A percentile compares a stretch with the other conserved stretches of the same genome.
These are phyloP conservation scores for Pachyramphus minor DNA, from an alignment of 2,113 vertebrate species.

Conservation along the genomic window DNA sequence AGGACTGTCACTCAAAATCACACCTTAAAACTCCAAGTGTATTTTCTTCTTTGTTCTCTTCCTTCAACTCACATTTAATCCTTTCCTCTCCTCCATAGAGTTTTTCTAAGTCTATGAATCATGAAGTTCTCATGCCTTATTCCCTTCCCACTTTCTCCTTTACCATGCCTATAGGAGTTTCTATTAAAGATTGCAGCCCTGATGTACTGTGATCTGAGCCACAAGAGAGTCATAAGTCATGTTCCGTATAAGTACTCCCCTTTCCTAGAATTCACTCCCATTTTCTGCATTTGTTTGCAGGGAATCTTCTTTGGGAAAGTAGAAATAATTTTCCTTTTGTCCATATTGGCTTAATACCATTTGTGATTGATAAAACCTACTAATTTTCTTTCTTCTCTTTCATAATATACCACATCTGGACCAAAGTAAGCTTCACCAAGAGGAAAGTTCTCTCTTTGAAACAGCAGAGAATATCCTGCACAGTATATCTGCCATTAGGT, in stretches of 20 bases:
- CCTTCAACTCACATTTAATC: neutral
- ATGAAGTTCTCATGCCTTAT: neutral
- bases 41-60: neutral
- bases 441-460: neutral
- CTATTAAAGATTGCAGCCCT: neutral
- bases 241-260: neutral
- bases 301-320: neutral
- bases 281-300: neutral
- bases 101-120: neutral
- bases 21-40: neutral
- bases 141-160: neutral
- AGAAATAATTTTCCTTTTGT: neutral
- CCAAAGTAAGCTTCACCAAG: neutral
- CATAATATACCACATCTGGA: neutral
- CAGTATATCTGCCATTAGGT: neutral
- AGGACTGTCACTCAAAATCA: neutral
- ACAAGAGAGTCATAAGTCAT: neutral
- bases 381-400: neutral
- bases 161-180: neutral
- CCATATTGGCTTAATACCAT: neutral
- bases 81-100: neutral
- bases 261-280: slow-evolving; percentile 6
- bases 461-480: neutral
- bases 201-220: neutral
- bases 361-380: neutral